These are phyloP conservation scores for Anoncus sp. DNA, from an alignment of 2,888 invertebrate species.

Conservation along the genomic window DNA sequence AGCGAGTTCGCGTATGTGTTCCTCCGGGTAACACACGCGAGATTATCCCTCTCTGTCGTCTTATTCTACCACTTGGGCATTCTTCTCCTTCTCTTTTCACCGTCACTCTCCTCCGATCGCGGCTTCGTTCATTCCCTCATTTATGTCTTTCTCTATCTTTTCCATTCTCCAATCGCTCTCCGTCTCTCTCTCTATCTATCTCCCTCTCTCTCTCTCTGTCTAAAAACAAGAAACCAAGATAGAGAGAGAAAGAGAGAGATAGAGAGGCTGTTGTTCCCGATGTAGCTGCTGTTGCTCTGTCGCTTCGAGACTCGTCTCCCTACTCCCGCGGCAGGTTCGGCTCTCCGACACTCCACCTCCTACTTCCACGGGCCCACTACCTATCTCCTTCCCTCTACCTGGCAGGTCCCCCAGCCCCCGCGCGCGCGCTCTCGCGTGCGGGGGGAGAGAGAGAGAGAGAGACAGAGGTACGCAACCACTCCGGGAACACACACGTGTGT, in stretches of 20 bases:
- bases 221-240: constrained; percentile 23
- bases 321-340: constrained; percentile 55
- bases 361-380: constrained; percentile 75
- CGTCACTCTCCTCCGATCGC: constrained; percentile 35
- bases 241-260: constrained; percentile 33
- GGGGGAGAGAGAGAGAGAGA: constrained; percentile 51
- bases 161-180: constrained; percentile 42
- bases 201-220: background rate
- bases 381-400: constrained; percentile 78
- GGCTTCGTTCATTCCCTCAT: constrained; percentile 50
- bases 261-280: constrained; percentile 58
- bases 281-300: constrained; percentile 52
- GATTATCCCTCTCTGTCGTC: constrained; percentile 53
- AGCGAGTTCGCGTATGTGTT: constrained; percentile 58
- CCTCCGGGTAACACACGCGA: constrained; percentile 59
- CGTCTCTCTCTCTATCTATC: constrained; percentile 2
- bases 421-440: constrained; percentile 57
- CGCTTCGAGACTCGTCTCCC: constrained; percentile 57
- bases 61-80: constrained; percentile 25
- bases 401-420: constrained; percentile 71
- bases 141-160: constrained; percentile 53
- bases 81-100: constrained; percentile 29
- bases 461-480: constrained; percentile 65
- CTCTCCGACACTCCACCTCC: constrained; percentile 76
- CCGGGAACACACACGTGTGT: constrained; percentile 78